Evolutionary conservation across 2,797 vertebrate genomes (phyloP).

Genomic region (Aratinga solstitialis): DNA sequence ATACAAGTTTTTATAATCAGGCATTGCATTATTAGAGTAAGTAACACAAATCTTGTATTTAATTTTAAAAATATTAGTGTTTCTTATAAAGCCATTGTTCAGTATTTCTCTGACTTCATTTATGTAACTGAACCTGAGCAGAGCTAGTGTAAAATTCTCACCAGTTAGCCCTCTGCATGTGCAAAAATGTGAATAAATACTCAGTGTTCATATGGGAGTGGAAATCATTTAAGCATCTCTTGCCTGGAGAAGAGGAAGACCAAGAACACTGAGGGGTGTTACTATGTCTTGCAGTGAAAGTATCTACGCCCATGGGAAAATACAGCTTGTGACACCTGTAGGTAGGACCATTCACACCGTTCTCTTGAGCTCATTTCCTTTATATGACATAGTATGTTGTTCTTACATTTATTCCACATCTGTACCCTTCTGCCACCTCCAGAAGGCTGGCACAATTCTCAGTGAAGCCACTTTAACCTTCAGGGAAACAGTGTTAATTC

Average conservation of each 20-base stretch:
- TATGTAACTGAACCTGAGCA: background rate
- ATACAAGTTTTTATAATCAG: background rate
- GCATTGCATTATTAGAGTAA: background rate
- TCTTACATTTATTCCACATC: background rate
- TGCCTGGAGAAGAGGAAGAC: background rate
- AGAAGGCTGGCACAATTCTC: background rate
- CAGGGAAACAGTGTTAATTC: background rate
- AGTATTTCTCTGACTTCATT: background rate
- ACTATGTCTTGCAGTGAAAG: background rate
- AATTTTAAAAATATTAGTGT: background rate
- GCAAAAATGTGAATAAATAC: background rate
- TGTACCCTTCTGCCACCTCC: background rate
- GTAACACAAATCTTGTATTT: background rate
- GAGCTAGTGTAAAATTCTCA: background rate
- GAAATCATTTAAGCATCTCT: background rate
- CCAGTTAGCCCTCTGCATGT: background rate
- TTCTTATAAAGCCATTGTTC: background rate
- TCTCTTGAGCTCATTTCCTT: background rate
- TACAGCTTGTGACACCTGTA: background rate
- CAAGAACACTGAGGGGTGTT: background rate
- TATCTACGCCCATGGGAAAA: background rate
- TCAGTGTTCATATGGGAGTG: background rate
- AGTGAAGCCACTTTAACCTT: background rate
- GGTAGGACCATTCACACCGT: background rate
- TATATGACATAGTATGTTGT: background rate